Evolutionary conservation across 1,140 invertebrate species (phyloP), one percentile per base, ranked within the genome.

Genomic region (Pogonomyrmex barbatus): DNA sequence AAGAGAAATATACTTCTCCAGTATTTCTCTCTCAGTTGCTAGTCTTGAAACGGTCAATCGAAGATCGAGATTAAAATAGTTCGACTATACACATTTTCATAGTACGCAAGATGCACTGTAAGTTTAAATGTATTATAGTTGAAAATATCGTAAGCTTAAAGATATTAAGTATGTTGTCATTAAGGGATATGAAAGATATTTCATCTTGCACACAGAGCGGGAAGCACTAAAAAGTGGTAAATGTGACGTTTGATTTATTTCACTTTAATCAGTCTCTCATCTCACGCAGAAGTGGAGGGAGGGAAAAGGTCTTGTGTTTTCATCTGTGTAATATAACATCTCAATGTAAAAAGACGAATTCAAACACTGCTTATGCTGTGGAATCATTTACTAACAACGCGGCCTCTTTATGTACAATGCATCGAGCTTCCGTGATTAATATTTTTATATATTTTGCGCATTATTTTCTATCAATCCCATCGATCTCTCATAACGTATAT

Each of bases 351-450:
- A 56, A 67, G 9, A 63, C 47, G 50, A 85, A 71, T 67, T 76
- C 70, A 52, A 77, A 60, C 58, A 84, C 39, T 62, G 79, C 30
- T 88, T 78, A 81, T 65, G 83, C 78, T 58, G 60, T 87, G 54
- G 52, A 84, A 85, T 83, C 54, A 39, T 87, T 75, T 89, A 91
- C 87, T 91, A 91, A 91, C 87, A 83, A 90, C 47, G 33, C 81
- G 56, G 75, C 78, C 78, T 87, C 56, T 79, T 58, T 84, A 79
- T 90, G 78, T 89, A 90, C 58, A 90, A 30, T 87, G 71, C 82
- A 90, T 90, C 82, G 79, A 85, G 89, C 89, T 90, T 88, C 83
- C 68, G 88, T 90, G 67, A 89, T 88, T 90, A 90, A 90, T 90
- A 88, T 85, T 50, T 87, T 77, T 81, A 73, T 81, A 73, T 83